A percentile compares a stretch with the other conserved stretches of the same genome.
Evolutionary conservation across 1,140 invertebrate genomes (phyloP).

Genomic region (Gryllus bimaculatus): DNA sequence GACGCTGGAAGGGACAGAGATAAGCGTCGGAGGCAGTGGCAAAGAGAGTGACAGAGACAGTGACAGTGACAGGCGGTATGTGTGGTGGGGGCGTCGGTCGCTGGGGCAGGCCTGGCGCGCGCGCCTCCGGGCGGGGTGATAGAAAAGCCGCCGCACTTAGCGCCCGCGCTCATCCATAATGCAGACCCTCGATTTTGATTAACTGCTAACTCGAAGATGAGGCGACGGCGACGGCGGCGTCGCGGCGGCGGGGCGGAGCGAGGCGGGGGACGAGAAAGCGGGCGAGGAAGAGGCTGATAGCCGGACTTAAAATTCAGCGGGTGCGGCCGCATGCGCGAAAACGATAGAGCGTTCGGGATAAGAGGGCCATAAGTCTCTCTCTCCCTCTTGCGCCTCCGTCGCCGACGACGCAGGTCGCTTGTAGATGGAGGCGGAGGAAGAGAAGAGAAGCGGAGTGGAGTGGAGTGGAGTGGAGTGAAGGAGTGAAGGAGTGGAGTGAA

Average conservation of each 20-base stretch:
- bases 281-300: neutral
- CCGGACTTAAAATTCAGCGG: neutral
- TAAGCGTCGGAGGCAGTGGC: too few species aligned
- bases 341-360: neutral
- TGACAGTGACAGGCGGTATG: neutral
- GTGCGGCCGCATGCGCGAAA: neutral
- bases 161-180: neutral
- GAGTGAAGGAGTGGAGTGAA: too few species aligned
- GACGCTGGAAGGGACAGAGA: too few species aligned
- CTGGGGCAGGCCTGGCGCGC: neutral
- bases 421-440: too few species aligned
- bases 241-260: too few species aligned
- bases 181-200: neutral
- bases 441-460: too few species aligned
- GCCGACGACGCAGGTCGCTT: too few species aligned
- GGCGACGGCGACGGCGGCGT: too few species aligned
- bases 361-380: neutral
- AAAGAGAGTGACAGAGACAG: too few species aligned
- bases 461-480: too few species aligned
- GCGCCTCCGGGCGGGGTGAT: neutral
- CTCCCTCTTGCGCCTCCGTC: too few species aligned
- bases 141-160: neutral
- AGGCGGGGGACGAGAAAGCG: too few species aligned
- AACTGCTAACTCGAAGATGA: conserved; percentile 4
- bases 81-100: neutral